These are phyloP conservation scores for Enteromius argenteus DNA, from an alignment of 2,797 vertebrate genomes.

Conservation along the genomic window DNA sequence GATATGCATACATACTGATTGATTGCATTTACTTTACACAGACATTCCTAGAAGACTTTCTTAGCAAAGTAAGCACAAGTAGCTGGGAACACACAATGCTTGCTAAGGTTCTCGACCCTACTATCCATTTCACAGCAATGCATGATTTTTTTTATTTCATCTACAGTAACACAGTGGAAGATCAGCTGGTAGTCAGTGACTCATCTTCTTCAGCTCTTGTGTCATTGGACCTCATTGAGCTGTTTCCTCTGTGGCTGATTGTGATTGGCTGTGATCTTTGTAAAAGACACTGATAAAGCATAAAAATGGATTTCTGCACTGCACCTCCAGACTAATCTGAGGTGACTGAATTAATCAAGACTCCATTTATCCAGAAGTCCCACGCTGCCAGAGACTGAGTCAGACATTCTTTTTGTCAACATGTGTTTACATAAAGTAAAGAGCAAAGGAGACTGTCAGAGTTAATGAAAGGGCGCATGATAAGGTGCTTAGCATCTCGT, in stretches of 20 bases:
- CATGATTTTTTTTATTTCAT: slow-evolving; percentile 9
- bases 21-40: neutral
- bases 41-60: neutral
- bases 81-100: neutral
- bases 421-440: slow-evolving; percentile 29
- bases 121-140: neutral
- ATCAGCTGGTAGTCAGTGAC: slow-evolving; percentile 49
- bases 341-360: slow-evolving; percentile 38
- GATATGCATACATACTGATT: slow-evolving; percentile 8
- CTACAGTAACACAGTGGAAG: slow-evolving; percentile 13
- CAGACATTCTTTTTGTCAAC: slow-evolving; percentile 28
- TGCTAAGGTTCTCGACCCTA: neutral
- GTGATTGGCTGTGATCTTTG: slow-evolving; percentile 40
- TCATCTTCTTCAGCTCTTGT: slow-evolving; percentile 41
- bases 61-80: neutral
- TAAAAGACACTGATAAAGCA: slow-evolving; percentile 24
- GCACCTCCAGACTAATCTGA: neutral
- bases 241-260: slow-evolving; percentile 15
- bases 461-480: slow-evolving; percentile 7
- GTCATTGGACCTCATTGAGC: slow-evolving; percentile 35
- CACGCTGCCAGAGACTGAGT: slow-evolving; percentile 11
- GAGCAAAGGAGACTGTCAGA: slow-evolving; percentile 9
- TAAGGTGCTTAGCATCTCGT: slow-evolving; percentile 24
- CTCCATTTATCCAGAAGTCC: slow-evolving; percentile 7
- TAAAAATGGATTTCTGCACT: slow-evolving; percentile 29